Evolutionary conservation across 2,888 invertebrate species (phyloP).

Genomic region (Coremacera marginata): DNA sequence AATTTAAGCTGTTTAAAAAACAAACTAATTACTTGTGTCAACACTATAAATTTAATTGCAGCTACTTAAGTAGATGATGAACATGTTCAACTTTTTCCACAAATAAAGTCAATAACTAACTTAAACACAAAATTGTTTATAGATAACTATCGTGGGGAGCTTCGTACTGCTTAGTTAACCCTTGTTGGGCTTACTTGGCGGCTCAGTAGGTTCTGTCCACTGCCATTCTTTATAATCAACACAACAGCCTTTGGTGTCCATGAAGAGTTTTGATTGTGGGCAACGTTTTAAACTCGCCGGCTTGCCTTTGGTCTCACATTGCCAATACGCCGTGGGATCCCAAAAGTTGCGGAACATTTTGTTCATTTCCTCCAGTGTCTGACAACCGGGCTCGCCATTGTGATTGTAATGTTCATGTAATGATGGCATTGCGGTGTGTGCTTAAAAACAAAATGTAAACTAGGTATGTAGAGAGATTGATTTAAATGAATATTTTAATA

Average conservation of each 20-base stretch:
- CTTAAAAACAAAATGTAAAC: too few relatives aligned
- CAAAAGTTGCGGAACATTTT: slow-evolving; percentile 64
- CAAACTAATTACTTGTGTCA: too few relatives aligned
- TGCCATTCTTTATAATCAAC: slow-evolving; percentile 61
- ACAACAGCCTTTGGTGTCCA: slow-evolving; percentile 58
- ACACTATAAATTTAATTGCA: neutral
- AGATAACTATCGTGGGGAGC: neutral
- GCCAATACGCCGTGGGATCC: slow-evolving; percentile 65
- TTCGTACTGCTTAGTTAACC: neutral
- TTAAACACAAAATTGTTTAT: neutral
- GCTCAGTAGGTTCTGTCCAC: slow-evolving; percentile 62
- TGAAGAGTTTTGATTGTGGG: slow-evolving; percentile 56
- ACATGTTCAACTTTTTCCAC: neutral
- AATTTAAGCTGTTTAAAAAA: too few relatives aligned
- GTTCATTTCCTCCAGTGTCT: slow-evolving; percentile 59
- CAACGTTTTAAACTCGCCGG: slow-evolving; percentile 57
- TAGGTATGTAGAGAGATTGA: too few relatives aligned
- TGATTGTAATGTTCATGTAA: slow-evolving; percentile 50
- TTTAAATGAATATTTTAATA: neutral
- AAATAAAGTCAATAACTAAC: neutral
- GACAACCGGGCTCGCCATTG: slow-evolving; percentile 63
- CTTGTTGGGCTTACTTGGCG: slow-evolving; percentile 59
- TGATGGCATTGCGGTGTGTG: slow-evolving; percentile 38
- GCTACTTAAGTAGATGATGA: neutral
- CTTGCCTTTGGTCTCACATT: slow-evolving; percentile 58